Evolutionary conservation across 92 coral and sea anemone genomes (phyloP).

Genomic region (Zoanthus gigantus): DNA sequence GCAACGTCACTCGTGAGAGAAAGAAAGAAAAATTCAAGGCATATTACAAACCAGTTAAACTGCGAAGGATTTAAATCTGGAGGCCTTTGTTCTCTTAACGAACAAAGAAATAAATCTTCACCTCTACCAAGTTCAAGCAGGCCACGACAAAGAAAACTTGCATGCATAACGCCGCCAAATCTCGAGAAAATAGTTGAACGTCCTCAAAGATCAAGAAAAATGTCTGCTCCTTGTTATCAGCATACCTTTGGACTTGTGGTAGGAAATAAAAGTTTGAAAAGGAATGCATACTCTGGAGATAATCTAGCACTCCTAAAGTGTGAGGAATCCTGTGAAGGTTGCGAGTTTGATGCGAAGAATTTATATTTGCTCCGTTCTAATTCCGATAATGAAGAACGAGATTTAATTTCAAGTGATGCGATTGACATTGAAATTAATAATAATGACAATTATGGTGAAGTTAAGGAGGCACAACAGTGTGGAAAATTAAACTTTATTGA

Average conservation of each 20-base stretch:
- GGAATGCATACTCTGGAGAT: background rate
- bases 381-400: background rate
- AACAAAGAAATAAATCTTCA: background rate
- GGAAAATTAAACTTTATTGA: constrained; percentile 22
- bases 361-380: background rate
- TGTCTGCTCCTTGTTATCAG: constrained; percentile 38
- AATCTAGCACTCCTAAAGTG: background rate
- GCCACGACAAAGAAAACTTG: constrained; percentile 25
- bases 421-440: constrained; percentile 38
- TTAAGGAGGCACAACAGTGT: background rate
- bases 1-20: constrained; percentile 26
- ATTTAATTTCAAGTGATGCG: background rate
- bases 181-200: constrained; percentile 22
- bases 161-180: constrained; percentile 16
- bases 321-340: background rate
- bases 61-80: background rate
- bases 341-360: background rate
- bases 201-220: constrained; percentile 25
- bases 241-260: background rate
- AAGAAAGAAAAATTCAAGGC: background rate
- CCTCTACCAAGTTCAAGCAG: constrained; percentile 1
- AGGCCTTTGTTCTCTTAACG: background rate
- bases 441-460: background rate
- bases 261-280: constrained; percentile 10
- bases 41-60: background rate